These are phyloP conservation scores for Phyllotreta striolata DNA, from an alignment of 2,888 invertebrate species.

Conservation along the genomic window DNA sequence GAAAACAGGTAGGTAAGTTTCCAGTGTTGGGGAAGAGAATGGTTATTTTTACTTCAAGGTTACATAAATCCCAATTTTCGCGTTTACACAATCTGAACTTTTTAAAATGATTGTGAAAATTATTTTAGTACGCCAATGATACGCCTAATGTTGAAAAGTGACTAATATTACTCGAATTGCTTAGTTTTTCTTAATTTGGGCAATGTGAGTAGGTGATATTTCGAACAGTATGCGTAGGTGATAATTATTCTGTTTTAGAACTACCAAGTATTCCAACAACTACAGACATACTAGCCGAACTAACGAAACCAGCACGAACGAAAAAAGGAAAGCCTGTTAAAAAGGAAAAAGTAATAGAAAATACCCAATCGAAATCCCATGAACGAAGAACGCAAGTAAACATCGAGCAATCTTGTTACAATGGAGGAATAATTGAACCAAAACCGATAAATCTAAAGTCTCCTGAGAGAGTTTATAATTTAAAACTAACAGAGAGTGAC, in stretches of 20 bases:
- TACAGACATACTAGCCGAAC: constrained; percentile 6
- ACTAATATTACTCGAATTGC: constrained; percentile 36
- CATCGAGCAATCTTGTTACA: background rate
- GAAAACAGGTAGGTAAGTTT: constrained; percentile 44
- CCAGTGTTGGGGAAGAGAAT: constrained; percentile 1
- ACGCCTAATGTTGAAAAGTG: constrained; percentile 18
- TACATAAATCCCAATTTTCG: no score
- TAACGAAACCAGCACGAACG: background rate
- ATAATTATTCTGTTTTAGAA: constrained; percentile 20
- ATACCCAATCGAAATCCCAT: background rate
- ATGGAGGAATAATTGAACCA: constrained; percentile 6
- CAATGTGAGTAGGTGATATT: constrained; percentile 33
- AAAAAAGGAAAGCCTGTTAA: background rate
- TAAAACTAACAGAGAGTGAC: constrained; percentile 63
- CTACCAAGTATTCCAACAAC: constrained; percentile 7
- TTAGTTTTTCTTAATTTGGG: constrained; percentile 35
- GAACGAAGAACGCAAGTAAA: constrained; percentile 1
- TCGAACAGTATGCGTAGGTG: constrained; percentile 16
- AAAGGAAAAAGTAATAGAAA: constrained; percentile 1
- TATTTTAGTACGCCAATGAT: constrained; percentile 4
- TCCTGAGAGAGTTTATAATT: constrained; percentile 55
- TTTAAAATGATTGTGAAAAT: no score
- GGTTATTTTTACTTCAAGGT: no score
- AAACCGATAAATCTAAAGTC: constrained; percentile 1
- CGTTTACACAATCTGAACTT: constrained; percentile 7